Evolutionary conservation across 2,113 vertebrate species (phyloP).

Genomic region (Trichechus manatus): DNA sequence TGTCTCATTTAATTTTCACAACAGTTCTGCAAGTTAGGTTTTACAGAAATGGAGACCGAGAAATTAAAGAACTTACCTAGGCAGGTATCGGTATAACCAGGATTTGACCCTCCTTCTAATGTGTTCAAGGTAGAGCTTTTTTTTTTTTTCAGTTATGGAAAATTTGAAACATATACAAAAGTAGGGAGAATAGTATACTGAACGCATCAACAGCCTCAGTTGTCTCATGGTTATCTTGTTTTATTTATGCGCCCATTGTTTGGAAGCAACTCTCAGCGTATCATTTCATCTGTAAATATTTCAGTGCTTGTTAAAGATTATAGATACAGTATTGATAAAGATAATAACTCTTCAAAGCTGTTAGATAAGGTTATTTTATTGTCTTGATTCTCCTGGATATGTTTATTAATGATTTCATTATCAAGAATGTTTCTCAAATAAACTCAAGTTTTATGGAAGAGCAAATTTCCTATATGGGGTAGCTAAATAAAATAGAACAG

Average conservation of each 20-base stretch:
- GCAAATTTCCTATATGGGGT: not conserved
- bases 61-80: slow-evolving; percentile 24
- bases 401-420: slow-evolving; percentile 58
- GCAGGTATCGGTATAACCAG: not conserved
- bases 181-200: not conserved
- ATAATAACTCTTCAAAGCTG: not conserved
- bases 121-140: not conserved
- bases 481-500: slow-evolving; percentile 1
- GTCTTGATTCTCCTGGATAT: not conserved
- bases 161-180: not conserved
- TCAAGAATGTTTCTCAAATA: slow-evolving; percentile 9
- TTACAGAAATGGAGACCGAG: not conserved
- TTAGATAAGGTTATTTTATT: slow-evolving; percentile 47
- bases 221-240: not conserved
- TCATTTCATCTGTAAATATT: slow-evolving; percentile 42
- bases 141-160: slow-evolving; percentile 20
- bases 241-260: slow-evolving; percentile 43
- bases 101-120: not conserved
- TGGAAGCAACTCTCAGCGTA: slow-evolving; percentile 15
- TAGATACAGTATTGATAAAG: not conserved
- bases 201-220: not conserved
- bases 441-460: not conserved
- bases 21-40: not conserved
- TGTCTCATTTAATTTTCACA: slow-evolving; percentile 29
- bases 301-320: not conserved